phyloP scores from a whole-genome alignment of 2,113 vertebrate species.

The Eolophus roseicapilla region DNA sequence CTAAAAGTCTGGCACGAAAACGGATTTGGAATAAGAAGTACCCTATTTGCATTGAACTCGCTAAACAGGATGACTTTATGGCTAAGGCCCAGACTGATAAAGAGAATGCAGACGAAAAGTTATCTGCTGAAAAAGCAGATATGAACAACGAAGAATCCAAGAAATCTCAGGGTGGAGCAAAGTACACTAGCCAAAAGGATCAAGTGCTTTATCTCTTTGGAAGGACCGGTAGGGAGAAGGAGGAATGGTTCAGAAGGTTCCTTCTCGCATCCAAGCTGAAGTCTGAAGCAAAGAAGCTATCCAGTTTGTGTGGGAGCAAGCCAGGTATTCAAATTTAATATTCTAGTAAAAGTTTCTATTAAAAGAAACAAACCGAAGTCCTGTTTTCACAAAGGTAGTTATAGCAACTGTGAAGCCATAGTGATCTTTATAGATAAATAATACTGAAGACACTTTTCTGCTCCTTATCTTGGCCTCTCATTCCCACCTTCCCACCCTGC shows the following conservation, averaged over 20 bases:
- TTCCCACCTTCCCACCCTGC: background rate
- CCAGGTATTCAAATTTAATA: conserved; percentile 72
- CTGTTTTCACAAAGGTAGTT: background rate
- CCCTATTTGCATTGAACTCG: conserved; percentile 94
- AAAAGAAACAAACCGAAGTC: background rate
- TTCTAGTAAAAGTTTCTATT: background rate
- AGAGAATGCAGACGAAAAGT: conserved; percentile 76
- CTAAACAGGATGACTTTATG: conserved; percentile 95
- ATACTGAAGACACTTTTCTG: background rate
- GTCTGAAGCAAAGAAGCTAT: conserved; percentile 78
- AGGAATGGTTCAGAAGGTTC: conserved; percentile 95
- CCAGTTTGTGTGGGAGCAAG: conserved; percentile 78
- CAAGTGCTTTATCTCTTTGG: conserved; percentile 94
- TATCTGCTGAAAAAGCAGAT: conserved; percentile 74
- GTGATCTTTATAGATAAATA: background rate
- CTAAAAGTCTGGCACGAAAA: conserved; percentile 92
- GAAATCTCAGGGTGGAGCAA: conserved; percentile 73
- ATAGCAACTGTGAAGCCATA: background rate
- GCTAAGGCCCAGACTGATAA: conserved; percentile 87
- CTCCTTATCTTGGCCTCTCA: background rate
- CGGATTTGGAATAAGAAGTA: conserved; percentile 99
- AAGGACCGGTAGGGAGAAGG: conserved; percentile 95
- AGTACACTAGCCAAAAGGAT: conserved; percentile 70
- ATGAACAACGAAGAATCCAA: conserved; percentile 78
- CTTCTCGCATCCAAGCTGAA: conserved; percentile 85